A percentile compares a stretch with the other conserved stretches of the same genome.
These are phyloP conservation scores for Antennarius striatus DNA, from an alignment of 2,113 vertebrate species.

Conservation along the genomic window DNA sequence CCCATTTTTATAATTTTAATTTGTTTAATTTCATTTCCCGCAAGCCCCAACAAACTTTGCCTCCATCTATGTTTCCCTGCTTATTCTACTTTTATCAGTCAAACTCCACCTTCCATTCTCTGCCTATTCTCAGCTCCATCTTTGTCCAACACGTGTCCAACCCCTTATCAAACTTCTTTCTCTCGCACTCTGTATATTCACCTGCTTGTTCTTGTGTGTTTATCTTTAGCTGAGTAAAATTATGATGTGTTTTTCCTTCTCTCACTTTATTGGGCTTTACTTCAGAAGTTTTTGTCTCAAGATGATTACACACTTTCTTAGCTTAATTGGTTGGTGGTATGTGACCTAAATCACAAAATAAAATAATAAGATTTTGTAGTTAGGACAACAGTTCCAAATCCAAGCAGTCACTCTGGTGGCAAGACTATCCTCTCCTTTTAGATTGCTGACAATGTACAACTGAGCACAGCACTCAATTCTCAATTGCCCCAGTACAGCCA, in stretches of 20 bases:
- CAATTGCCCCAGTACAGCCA: slow-evolving; percentile 11
- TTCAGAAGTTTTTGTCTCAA: neutral
- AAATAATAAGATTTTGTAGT: neutral
- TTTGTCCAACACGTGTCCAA: too few relatives aligned
- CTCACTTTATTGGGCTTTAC: too few relatives aligned
- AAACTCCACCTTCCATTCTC: slow-evolving; percentile 31
- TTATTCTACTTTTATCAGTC: slow-evolving; percentile 13
- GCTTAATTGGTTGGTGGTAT: too few relatives aligned
- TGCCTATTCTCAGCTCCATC: too few relatives aligned
- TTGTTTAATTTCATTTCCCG: slow-evolving; percentile 22
- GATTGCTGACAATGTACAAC: slow-evolving; percentile 1
- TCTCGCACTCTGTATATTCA: too few relatives aligned
- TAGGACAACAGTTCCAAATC: neutral
- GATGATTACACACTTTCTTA: neutral
- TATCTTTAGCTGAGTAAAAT: neutral
- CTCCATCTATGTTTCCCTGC: slow-evolving; percentile 13
- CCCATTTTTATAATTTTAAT: slow-evolving; percentile 24
- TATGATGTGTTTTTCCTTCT: neutral
- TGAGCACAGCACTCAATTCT: slow-evolving; percentile 3
- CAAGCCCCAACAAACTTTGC: slow-evolving; percentile 7
- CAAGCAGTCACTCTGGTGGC: neutral
- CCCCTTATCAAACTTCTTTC: too few relatives aligned
- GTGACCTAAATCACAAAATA: neutral
- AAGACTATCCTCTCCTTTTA: neutral
- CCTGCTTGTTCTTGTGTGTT: too few relatives aligned